These are phyloP conservation scores for Gymnoscopelus microlampas DNA, from an alignment of 2,797 vertebrate species.

Conservation along the genomic window DNA sequence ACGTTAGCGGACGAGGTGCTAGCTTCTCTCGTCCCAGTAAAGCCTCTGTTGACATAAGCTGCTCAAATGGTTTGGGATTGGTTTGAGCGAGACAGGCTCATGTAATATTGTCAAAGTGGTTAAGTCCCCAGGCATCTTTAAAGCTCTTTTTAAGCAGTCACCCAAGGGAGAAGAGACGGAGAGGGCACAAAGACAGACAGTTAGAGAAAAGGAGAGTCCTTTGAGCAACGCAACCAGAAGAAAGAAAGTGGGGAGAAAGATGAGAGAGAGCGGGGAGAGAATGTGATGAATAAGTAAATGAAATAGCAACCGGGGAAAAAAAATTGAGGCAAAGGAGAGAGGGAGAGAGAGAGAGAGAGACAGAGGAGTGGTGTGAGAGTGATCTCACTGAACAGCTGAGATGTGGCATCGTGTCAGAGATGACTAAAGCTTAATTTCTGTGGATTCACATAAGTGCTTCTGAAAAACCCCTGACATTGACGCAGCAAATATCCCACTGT, in stretches of 20 bases:
- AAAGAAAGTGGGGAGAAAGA: conserved; percentile 1
- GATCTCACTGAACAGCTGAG: conserved; percentile 48
- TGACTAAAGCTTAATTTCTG: conserved; percentile 67
- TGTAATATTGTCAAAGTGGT: conserved; percentile 80
- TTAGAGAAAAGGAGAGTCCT: conserved; percentile 25
- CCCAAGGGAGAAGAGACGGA: conserved; percentile 25
- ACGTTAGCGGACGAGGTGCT: conserved; percentile 32
- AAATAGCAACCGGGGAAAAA: background rate
- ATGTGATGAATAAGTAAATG: conserved; percentile 39
- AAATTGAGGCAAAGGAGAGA: conserved; percentile 18
- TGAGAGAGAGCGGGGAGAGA: conserved; percentile 32
- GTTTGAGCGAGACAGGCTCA: conserved; percentile 76
- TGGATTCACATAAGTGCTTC: conserved; percentile 48
- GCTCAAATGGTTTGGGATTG: conserved; percentile 76
- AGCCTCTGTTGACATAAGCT: conserved; percentile 69
- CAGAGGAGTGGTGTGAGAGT: background rate
- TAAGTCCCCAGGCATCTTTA: conserved; percentile 74
- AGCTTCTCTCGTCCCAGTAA: conserved; percentile 44
- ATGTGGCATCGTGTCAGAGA: conserved; percentile 54
- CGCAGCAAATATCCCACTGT: conserved; percentile 53
- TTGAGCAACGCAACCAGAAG: conserved; percentile 14
- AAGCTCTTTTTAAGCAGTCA: conserved; percentile 72
- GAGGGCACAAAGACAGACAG: conserved; percentile 23
- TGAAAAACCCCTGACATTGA: conserved; percentile 51
- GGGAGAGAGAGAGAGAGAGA: background rate